These are phyloP conservation scores for Bombycilla garrulus DNA, from an alignment of 2,113 vertebrate genomes.

Conservation along the genomic window DNA sequence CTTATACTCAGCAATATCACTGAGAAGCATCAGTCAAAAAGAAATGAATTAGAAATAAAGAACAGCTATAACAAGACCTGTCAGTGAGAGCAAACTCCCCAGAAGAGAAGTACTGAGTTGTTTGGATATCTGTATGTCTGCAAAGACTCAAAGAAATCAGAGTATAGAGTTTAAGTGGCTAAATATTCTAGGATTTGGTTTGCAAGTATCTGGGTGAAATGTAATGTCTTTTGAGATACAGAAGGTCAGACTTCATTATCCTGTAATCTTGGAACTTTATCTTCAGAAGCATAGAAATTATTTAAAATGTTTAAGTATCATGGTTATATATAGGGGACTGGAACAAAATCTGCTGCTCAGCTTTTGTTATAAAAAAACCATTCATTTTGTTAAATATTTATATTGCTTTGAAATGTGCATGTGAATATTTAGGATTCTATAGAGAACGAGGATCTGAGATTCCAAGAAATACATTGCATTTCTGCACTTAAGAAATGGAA, in stretches of 20 bases:
- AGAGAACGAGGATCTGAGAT: background rate
- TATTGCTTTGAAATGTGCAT: background rate
- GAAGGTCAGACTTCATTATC: background rate
- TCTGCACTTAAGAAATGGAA: background rate
- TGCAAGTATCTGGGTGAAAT: rapidly evolving
- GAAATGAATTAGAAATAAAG: background rate
- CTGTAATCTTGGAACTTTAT: background rate
- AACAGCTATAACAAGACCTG: background rate
- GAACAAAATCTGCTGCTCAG: background rate
- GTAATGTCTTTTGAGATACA: background rate
- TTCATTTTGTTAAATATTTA: background rate
- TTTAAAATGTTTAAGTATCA: background rate
- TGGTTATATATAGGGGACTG: background rate
- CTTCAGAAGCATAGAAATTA: background rate
- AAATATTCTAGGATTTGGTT: background rate
- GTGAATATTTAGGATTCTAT: background rate
- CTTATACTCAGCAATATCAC: background rate
- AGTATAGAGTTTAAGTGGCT: background rate
- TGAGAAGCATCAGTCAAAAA: background rate
- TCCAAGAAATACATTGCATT: background rate
- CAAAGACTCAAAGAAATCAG: background rate
- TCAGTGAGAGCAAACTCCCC: background rate
- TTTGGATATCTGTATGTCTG: background rate
- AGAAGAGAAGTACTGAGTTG: background rate
- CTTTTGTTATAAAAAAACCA: background rate